phyloP scores from a whole-genome alignment of 2,113 vertebrate genomes.

The Brachypodius melanocephalos region DNA sequence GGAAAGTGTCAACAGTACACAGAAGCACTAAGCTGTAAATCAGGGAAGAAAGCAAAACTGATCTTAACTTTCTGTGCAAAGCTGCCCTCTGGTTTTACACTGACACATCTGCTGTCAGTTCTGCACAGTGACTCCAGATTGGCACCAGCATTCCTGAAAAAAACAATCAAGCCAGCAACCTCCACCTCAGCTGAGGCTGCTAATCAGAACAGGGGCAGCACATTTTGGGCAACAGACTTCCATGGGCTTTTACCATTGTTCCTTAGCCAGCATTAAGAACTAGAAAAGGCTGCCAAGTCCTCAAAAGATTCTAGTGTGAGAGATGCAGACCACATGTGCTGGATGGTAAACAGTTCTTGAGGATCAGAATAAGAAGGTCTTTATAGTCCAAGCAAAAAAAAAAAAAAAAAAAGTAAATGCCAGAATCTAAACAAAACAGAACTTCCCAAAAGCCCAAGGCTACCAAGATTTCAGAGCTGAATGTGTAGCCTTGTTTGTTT shows the following conservation, averaged over 20 bases:
- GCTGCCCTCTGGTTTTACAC: not conserved
- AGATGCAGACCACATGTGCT: conserved; percentile 57
- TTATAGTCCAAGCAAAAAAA: conserved; percentile 59
- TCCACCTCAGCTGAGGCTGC: not conserved
- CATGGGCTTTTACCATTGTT: conserved; percentile 1
- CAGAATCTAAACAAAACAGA: conserved; percentile 55
- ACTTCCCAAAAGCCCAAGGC: conserved; percentile 30
- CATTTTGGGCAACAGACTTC: not conserved
- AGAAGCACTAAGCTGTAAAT: not conserved
- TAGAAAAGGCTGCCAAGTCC: not conserved
- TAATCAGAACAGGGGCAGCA: conserved; percentile 12
- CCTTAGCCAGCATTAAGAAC: not conserved
- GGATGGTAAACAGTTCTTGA: conserved; percentile 60
- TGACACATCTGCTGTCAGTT: not conserved
- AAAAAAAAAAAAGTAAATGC: conserved; percentile 47
- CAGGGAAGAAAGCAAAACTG: not conserved
- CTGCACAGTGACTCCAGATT: not conserved
- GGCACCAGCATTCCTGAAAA: not conserved
- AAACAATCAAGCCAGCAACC: not conserved
- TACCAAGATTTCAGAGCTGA: not conserved
- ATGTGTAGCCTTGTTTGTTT: not conserved
- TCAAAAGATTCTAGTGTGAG: conserved; percentile 26
- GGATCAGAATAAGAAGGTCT: conserved; percentile 65
- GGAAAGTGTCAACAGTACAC: not conserved
- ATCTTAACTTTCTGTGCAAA: not conserved